Conservation (phyloP, 2,797 vertebrate species). For the Rhynchonycteris naso region DNA sequence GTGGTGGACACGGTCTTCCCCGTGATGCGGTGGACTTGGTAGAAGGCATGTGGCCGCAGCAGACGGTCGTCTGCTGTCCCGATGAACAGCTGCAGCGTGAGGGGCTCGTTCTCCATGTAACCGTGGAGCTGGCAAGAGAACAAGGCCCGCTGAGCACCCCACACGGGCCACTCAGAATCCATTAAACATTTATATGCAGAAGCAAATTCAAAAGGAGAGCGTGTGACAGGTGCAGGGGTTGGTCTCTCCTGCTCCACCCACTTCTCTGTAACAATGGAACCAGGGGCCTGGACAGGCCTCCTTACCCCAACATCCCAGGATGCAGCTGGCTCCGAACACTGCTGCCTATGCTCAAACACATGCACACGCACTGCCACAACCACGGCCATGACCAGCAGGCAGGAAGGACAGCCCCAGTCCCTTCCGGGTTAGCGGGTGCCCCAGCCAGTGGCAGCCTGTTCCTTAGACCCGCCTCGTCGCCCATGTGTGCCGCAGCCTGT, state of each 20-base stretch:
- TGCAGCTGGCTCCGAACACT: conserved; percentile 37
- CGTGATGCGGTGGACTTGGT: conserved; percentile 99
- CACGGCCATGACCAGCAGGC: not conserved
- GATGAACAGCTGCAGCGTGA: conserved; percentile 99
- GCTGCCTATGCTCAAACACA: not conserved
- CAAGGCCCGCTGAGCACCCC: conserved; percentile 88
- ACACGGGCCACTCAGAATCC: conserved; percentile 73
- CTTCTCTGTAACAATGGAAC: conserved; percentile 77
- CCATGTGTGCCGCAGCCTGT: accelerated
- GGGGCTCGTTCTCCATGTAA: conserved; percentile 97
- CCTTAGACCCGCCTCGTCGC: not conserved
- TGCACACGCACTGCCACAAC: too few relatives aligned
- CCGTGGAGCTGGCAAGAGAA: conserved; percentile 95
- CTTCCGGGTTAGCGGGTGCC: accelerated
- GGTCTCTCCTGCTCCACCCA: not conserved
- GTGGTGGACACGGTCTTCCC: conserved; percentile 98
- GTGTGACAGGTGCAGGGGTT: conserved; percentile 82
- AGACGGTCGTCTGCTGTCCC: conserved; percentile 99
- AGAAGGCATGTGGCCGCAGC: conserved; percentile 98
- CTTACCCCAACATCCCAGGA: conserved; percentile 77
- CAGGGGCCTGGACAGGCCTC: conserved; percentile 77
- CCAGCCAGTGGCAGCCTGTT: accelerated
- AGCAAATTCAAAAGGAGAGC: conserved; percentile 83
- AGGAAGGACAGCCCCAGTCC: too few relatives aligned
- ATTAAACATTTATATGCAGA: conserved; percentile 83